Evolutionary conservation across 2,888 invertebrate genomes (phyloP).

Genomic region (Lasioglossum marginatum): DNA sequence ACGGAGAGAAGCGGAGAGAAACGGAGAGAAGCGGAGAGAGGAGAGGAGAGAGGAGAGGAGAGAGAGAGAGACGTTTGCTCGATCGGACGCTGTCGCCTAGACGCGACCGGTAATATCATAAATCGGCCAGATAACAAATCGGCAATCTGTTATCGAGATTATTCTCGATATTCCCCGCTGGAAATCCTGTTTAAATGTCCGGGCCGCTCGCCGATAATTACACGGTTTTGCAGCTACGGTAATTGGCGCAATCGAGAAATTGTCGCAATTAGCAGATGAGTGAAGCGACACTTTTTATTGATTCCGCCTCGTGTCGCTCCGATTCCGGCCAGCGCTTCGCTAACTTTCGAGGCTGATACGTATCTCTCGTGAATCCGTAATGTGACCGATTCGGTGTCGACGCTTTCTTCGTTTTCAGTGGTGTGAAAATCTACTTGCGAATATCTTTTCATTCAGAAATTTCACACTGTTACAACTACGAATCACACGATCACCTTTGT

Average conservation of each 20-base stretch:
- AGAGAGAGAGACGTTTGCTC: neutral
- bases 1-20: neutral
- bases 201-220: conserved; percentile 62
- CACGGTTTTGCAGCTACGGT: conserved; percentile 57
- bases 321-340: neutral
- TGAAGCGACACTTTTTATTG: conserved; percentile 62
- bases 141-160: conserved; percentile 63
- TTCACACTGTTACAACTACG: neutral
- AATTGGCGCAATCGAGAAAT: conserved; percentile 65
- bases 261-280: conserved; percentile 64
- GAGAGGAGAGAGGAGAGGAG: no score
- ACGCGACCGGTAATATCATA: conserved; percentile 54
- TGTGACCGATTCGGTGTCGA: neutral
- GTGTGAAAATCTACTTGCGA: neutral
- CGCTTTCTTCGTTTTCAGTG: neutral
- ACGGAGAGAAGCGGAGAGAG: no score
- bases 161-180: conserved; percentile 65
- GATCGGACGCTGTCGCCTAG: conserved; percentile 22
- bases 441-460: neutral
- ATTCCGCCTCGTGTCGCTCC: conserved; percentile 20
- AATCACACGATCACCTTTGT: neutral
- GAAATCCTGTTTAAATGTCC: conserved; percentile 65
- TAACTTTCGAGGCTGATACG: conserved; percentile 27
- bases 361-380: neutral
- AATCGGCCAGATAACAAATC: conserved; percentile 68